Percentiles rank a stretch among this genome's conserved stretches.
Evolutionary conservation across 2,888 invertebrate genomes (phyloP).

Genomic region (Troides helena): DNA sequence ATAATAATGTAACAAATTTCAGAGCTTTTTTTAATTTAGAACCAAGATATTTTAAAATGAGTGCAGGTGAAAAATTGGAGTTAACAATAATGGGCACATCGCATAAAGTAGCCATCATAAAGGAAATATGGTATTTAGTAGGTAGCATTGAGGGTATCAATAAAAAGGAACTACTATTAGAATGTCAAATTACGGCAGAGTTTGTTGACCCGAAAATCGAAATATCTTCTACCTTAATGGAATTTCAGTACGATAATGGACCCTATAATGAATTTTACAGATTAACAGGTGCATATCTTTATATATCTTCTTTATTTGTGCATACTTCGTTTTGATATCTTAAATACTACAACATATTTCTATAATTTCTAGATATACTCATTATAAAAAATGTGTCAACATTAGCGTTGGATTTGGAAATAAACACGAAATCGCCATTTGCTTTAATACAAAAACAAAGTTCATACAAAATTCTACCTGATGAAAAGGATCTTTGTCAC

Average conservation of each 20-base stretch:
- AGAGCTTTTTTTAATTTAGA: slow-evolving; percentile 72
- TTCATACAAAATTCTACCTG: slow-evolving; percentile 57
- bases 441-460: slow-evolving; percentile 60
- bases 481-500: slow-evolving; percentile 61
- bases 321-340: not conserved
- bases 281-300: slow-evolving; percentile 60
- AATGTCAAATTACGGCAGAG: slow-evolving; percentile 73
- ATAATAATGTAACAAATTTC: slow-evolving; percentile 33
- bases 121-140: slow-evolving; percentile 81
- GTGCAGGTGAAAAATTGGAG: slow-evolving; percentile 64
- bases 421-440: slow-evolving; percentile 75
- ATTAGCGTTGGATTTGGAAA: slow-evolving; percentile 69
- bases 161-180: slow-evolving; percentile 75
- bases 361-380: slow-evolving; percentile 69
- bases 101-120: slow-evolving; percentile 59
- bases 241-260: slow-evolving; percentile 75
- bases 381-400: slow-evolving; percentile 78
- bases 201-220: slow-evolving; percentile 81
- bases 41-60: slow-evolving; percentile 69
- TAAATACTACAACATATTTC: not conserved
- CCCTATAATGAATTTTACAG: slow-evolving; percentile 68
- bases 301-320: not conserved
- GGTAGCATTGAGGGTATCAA: slow-evolving; percentile 77
- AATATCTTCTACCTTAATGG: slow-evolving; percentile 68
- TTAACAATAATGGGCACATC: slow-evolving; percentile 62